phyloP scores from a whole-genome alignment of 2,797 vertebrate species.

The Squalus acanthias region DNA sequence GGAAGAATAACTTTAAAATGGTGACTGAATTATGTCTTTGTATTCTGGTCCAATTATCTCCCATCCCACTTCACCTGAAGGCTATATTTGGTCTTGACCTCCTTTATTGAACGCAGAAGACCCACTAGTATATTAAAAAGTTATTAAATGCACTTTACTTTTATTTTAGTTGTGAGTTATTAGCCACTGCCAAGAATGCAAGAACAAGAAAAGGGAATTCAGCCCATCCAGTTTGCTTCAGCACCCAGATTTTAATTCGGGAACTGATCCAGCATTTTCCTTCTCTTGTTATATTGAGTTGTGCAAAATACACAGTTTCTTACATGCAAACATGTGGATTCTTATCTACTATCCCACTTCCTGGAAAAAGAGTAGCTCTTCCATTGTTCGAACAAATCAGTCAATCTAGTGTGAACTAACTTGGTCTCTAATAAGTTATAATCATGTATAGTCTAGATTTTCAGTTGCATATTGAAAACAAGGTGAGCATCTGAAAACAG shows the following conservation, averaged over 20 bases:
- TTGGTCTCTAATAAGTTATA: background rate
- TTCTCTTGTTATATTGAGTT: background rate
- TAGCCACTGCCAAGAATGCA: background rate
- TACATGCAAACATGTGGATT: background rate
- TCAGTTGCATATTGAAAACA: background rate
- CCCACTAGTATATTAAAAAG: too few relatives aligned
- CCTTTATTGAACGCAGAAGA: too few relatives aligned
- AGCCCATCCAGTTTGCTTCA: background rate
- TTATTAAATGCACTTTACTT: too few relatives aligned
- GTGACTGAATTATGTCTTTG: background rate
- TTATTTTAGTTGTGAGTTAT: background rate
- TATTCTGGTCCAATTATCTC: background rate
- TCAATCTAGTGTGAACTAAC: background rate
- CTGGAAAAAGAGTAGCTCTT: background rate
- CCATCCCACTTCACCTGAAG: background rate
- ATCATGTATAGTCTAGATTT: background rate
- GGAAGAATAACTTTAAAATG: background rate
- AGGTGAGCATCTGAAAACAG: background rate
- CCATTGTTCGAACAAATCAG: background rate
- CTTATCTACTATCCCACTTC: background rate
- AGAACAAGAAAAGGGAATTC: background rate
- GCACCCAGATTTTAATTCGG: background rate
- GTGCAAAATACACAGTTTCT: background rate
- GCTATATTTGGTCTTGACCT: too few relatives aligned
- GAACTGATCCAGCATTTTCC: background rate